Base-by-base conservation (phyloP, 2,797 vertebrate genomes). In the Saxicola maurus region DNA sequence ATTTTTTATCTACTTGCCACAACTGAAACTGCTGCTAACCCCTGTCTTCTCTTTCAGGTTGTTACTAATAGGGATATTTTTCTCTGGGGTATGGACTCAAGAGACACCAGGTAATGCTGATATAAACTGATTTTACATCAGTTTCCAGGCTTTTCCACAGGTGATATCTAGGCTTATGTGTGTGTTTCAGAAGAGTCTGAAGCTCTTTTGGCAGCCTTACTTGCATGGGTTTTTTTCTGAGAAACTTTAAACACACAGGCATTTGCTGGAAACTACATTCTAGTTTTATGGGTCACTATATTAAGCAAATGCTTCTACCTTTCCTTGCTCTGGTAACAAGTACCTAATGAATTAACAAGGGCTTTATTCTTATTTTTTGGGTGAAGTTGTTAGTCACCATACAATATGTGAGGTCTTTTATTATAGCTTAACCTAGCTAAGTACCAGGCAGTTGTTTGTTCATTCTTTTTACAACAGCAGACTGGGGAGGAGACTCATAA, bases 81-180 rank as follows among this genome's bases (percentile, higher is more conserved):
- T 51, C 14, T 61, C 64, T 74, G 72, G 80, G 43, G 21, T 21
- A 21, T 20, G 48, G 77, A 55, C 88, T 17, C 75, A 86, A 48
- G 62, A 74, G 7, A 42, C 5, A n/a, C 1, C 56, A 67, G 90
- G 95, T 96, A 96, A 91, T 24, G 2, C 10, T 85, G 7, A 24
- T 49, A 3, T 51, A 16, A 90, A 9, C 5, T 43, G 16, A 12
- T 52, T 83, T 80, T 6, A 8, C 0, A 0, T 33, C 42, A 28
- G 4, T 42, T 64, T 72, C 4, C 0, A 49, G 4, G 7, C 2
- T 51, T 75, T 68, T 48, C 46, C 4, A 24, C 7, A 40, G 20
- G 10, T 43, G 2, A 8, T 51, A 2, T 14, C 2, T 17, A 6
- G n/a, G 12, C 25, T 24, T 38, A 2, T 17, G 11, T 21, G 6